A percentile compares a stretch with the other conserved stretches of the same genome.
phyloP scores from a whole-genome alignment of 2,797 vertebrate species.

The Centropyge bicolor region DNA sequence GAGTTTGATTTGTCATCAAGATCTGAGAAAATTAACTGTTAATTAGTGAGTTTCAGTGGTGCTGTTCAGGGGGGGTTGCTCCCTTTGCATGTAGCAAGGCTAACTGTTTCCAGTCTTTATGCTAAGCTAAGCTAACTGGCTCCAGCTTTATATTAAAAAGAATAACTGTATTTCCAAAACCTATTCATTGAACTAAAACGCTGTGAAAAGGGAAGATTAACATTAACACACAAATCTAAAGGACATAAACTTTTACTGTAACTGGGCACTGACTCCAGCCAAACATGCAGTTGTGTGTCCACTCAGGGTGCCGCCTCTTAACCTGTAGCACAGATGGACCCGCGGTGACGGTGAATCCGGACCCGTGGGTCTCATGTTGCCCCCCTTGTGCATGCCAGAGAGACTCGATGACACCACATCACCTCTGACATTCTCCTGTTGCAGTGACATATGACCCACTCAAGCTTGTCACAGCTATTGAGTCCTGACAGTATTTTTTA shows the following conservation, averaged over 20 bases:
- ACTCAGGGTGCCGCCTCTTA: constrained; percentile 57
- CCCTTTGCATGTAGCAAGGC: neutral
- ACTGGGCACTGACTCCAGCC: constrained; percentile 56
- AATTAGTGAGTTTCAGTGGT: neutral
- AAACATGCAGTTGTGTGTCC: constrained; percentile 66
- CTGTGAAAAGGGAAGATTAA: too few species aligned
- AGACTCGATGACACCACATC: constrained; percentile 27
- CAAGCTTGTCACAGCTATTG: constrained; percentile 12
- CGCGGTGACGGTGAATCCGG: constrained; percentile 35
- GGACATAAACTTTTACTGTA: neutral
- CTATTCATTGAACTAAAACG: too few species aligned
- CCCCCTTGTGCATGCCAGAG: constrained; percentile 16
- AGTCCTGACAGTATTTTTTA: neutral
- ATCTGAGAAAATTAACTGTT: neutral
- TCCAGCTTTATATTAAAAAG: neutral
- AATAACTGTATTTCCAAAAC: neutral
- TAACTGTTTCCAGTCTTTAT: constrained; percentile 7
- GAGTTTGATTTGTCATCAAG: neutral
- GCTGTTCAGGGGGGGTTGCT: neutral
- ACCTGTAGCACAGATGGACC: constrained; percentile 45
- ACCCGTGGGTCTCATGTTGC: constrained; percentile 41
- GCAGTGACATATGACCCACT: constrained; percentile 44
- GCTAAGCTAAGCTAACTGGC: constrained; percentile 21
- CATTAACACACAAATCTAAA: too few species aligned
- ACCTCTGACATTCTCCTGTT: constrained; percentile 31